phyloP scores from a whole-genome alignment of 1,140 invertebrate genomes.

The Drosophila orosa region DNA sequence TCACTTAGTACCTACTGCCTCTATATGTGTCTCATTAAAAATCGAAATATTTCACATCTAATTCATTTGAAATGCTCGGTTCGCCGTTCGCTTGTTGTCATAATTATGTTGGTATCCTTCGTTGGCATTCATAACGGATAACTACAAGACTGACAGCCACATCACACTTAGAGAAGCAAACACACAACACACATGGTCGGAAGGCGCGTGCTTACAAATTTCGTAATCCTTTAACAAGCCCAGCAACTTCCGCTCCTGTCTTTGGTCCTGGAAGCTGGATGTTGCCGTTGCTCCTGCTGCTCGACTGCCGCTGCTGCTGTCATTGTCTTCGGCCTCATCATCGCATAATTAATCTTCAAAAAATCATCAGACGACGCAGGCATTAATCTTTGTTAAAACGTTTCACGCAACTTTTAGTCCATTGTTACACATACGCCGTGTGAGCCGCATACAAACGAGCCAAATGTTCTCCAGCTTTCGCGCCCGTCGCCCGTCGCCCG shows the following conservation, averaged over 20 bases:
- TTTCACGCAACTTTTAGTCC: conserved; percentile 82
- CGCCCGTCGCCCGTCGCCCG: neutral
- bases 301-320: conserved; percentile 44
- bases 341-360: conserved; percentile 84
- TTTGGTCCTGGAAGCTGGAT: conserved; percentile 36
- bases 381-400: conserved; percentile 84
- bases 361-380: conserved; percentile 82
- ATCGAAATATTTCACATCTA: neutral
- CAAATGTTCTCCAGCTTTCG: conserved; percentile 9
- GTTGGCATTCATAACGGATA: conserved; percentile 61
- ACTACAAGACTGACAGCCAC: conserved; percentile 48
- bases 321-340: conserved; percentile 82
- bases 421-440: conserved; percentile 78
- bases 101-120: conserved; percentile 52
- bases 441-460: conserved; percentile 71
- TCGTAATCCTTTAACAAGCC: conserved; percentile 81
- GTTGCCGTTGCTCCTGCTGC: conserved; percentile 17
- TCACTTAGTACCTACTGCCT: neutral
- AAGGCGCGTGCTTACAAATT: conserved; percentile 76
- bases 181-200: conserved; percentile 47
- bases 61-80: neutral
- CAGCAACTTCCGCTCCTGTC: conserved; percentile 60
- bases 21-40: neutral
- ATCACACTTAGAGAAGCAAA: conserved; percentile 15
- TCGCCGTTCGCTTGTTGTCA: conserved; percentile 26